Evolutionary conservation across 2,888 invertebrate genomes (phyloP).

Genomic region (Amaurobius ferox): DNA sequence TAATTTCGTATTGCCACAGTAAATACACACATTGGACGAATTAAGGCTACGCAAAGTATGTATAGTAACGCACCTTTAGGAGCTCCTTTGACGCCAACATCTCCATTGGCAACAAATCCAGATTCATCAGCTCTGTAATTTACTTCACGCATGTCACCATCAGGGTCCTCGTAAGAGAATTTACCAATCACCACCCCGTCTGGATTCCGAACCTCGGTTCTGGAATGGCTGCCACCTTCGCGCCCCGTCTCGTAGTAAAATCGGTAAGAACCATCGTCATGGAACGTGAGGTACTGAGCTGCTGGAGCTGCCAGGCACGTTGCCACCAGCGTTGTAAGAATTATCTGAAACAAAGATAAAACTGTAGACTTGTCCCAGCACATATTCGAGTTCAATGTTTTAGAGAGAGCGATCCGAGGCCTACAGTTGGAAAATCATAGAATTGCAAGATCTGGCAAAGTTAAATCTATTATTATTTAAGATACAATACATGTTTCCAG

Average conservation of each 20-base stretch:
- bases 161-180: constrained; percentile 67
- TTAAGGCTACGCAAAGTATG: too few relatives aligned
- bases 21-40: too few relatives aligned
- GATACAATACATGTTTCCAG: too few relatives aligned
- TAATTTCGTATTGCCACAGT: too few relatives aligned
- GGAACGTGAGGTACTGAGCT: constrained; percentile 43
- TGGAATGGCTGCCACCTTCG: constrained; percentile 58
- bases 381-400: too few relatives aligned
- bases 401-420: too few relatives aligned
- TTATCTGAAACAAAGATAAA: constrained; percentile 38
- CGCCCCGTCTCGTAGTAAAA: constrained; percentile 67
- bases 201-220: constrained; percentile 41
- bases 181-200: constrained; percentile 64
- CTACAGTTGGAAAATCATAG: too few relatives aligned
- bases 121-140: constrained; percentile 60
- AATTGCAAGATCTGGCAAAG: too few relatives aligned
- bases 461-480: too few relatives aligned
- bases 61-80: constrained; percentile 40
- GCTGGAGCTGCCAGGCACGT: constrained; percentile 36
- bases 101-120: constrained; percentile 58
- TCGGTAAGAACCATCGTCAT: constrained; percentile 59
- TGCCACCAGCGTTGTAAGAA: constrained; percentile 25
- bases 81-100: constrained; percentile 61
- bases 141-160: constrained; percentile 57
- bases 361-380: too few relatives aligned